These are phyloP conservation scores for Bimastos eiseni DNA, from an alignment of 2,888 invertebrate genomes.

Conservation along the genomic window DNA sequence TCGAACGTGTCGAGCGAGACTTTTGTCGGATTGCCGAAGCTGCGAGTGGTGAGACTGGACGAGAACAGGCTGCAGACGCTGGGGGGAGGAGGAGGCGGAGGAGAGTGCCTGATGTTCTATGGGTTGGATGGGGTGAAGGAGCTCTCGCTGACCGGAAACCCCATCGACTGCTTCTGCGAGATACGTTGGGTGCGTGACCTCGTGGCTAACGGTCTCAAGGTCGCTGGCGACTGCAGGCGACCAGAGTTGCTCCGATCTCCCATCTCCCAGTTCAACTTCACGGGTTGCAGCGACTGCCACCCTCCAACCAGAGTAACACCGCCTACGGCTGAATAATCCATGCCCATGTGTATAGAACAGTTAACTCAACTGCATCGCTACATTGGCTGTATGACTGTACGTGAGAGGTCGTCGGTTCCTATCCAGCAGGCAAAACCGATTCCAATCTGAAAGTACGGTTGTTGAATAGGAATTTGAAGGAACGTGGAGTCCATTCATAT, in stretches of 20 bases:
- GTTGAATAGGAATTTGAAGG: not conserved
- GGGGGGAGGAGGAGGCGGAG: not conserved
- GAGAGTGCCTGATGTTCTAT: not conserved
- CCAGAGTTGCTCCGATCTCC: not conserved
- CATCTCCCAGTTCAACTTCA: not conserved
- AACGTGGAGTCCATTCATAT: not conserved
- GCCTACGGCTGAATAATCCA: not conserved
- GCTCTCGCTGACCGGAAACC: constrained; percentile 37
- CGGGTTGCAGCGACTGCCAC: not conserved
- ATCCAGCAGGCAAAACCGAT: not conserved
- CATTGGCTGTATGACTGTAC: not conserved
- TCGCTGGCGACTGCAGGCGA: constrained; percentile 29
- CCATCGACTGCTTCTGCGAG: constrained; percentile 39
- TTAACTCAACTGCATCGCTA: not conserved
- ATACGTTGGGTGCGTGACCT: constrained; percentile 34
- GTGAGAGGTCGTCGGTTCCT: not conserved
- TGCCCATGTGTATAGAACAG: not conserved
- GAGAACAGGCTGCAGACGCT: constrained; percentile 34
- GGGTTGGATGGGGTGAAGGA: constrained; percentile 28
- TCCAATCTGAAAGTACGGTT: not conserved
- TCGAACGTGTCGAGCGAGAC: constrained; percentile 35
- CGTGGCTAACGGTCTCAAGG: constrained; percentile 15
- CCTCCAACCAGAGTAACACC: not conserved
- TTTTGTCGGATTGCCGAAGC: constrained; percentile 34
- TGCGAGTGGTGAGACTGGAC: constrained; percentile 32